Evolutionary conservation across 2,797 vertebrate genomes (phyloP).

Genomic region (Catamblyrhynchus diadema): DNA sequence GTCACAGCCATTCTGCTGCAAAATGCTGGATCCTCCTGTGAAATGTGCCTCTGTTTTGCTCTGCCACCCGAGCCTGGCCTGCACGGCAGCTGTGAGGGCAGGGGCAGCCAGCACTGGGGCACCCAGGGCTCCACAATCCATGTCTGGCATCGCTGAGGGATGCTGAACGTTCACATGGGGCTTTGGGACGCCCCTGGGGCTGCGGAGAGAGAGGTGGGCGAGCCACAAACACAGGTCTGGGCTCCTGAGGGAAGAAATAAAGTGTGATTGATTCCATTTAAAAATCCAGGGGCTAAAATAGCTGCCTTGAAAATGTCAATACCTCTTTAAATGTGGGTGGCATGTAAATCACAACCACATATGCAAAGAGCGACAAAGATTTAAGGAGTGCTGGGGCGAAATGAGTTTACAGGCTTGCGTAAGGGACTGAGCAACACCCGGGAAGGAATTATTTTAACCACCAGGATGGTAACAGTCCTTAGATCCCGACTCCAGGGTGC

Average conservation of each 20-base stretch:
- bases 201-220: background rate
- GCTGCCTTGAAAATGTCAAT: constrained; percentile 43
- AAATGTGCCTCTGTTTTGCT: background rate
- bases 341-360: constrained; percentile 44
- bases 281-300: constrained; percentile 50
- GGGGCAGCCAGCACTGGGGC: background rate
- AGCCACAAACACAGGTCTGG: background rate
- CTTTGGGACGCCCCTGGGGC: constrained; percentile 3
- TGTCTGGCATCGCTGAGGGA: background rate
- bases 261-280: constrained; percentile 16
- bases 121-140: background rate
- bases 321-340: constrained; percentile 60
- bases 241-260: constrained; percentile 5
- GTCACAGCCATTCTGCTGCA: background rate
- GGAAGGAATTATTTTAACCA: constrained; percentile 54
- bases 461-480: constrained; percentile 35
- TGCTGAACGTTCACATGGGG: background rate
- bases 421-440: constrained; percentile 35
- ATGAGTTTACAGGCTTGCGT: constrained; percentile 42
- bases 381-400: constrained; percentile 37
- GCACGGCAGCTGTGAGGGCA: background rate
- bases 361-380: constrained; percentile 34
- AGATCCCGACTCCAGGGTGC: constrained; percentile 23
- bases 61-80: background rate
- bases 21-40: background rate